Percentiles rank a stretch among this genome's conserved stretches.
These are phyloP conservation scores for Daboia siamensis DNA, from an alignment of 2,113 vertebrate genomes.

Conservation along the genomic window DNA sequence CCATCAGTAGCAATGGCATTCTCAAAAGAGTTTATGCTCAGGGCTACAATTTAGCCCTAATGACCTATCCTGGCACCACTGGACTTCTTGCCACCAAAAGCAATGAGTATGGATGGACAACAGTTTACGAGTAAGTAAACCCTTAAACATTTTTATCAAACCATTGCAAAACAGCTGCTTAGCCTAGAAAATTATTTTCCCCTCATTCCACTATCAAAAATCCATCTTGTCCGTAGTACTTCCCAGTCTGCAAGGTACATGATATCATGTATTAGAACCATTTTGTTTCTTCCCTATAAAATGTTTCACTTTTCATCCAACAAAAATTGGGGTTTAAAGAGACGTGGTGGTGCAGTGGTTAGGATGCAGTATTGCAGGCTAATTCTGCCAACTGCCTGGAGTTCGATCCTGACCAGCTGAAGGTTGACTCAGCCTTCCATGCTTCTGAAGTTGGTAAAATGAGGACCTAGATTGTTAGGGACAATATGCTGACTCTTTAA, in stretches of 20 bases:
- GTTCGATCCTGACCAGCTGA: too few relatives aligned
- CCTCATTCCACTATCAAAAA: not conserved
- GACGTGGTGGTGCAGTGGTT: too few relatives aligned
- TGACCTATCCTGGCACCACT: conserved; percentile 92
- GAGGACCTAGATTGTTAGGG: too few relatives aligned
- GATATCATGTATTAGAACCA: not conserved
- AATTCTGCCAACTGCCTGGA: too few relatives aligned
- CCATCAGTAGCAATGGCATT: conserved; percentile 90
- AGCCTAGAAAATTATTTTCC: not conserved
- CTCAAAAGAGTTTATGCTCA: conserved; percentile 92
- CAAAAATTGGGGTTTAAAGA: too few relatives aligned
- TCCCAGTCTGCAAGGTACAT: not conserved
- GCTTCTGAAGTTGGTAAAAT: too few relatives aligned
- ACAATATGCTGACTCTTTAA: too few relatives aligned
- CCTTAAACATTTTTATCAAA: not conserved
- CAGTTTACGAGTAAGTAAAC: conserved; percentile 89
- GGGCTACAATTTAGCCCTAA: conserved; percentile 90
- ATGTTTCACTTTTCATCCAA: too few relatives aligned
- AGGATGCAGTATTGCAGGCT: too few relatives aligned
- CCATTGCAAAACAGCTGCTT: not conserved
- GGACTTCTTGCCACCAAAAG: conserved; percentile 95
- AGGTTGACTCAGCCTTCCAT: too few relatives aligned
- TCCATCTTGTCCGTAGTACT: not conserved
- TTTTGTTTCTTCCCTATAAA: too few relatives aligned
- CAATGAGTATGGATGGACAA: conserved; percentile 95